Evolutionary conservation across 2,797 vertebrate species (phyloP).

Genomic region (Pelodytes ibericus): DNA sequence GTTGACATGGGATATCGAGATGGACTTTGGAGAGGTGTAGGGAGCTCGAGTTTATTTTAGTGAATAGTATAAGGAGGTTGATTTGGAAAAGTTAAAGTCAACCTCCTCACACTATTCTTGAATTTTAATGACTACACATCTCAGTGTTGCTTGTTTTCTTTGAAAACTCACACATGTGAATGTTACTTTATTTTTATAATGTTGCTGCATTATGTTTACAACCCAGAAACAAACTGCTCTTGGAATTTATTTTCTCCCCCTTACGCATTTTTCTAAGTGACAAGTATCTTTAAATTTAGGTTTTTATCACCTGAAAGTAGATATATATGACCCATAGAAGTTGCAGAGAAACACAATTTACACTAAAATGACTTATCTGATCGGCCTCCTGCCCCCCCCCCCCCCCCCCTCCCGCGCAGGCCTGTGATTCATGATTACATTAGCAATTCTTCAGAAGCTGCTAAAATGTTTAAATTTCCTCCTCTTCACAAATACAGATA

Average conservation of each 20-base stretch:
- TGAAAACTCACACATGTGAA: too few species aligned
- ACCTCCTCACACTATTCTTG: too few species aligned
- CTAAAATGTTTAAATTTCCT: slow-evolving; percentile 12
- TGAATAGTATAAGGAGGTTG: too few species aligned
- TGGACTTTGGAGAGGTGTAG: too few species aligned
- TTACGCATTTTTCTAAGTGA: slow-evolving; percentile 1
- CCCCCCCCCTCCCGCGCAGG: background rate
- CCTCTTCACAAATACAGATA: slow-evolving; percentile 14
- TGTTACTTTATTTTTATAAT: too few species aligned
- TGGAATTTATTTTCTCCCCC: background rate
- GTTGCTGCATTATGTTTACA: too few species aligned
- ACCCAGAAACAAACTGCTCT: background rate
- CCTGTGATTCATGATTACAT: slow-evolving; percentile 36
- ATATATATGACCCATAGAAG: background rate
- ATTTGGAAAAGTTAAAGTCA: too few species aligned
- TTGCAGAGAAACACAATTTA: background rate
- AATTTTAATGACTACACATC: too few species aligned
- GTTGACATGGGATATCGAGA: too few species aligned
- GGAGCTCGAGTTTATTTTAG: too few species aligned
- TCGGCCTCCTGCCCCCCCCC: too few species aligned
- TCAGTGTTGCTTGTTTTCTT: too few species aligned
- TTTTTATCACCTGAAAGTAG: background rate
- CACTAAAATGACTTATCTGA: slow-evolving; percentile 6
- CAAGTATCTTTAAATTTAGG: background rate
- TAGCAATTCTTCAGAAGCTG: slow-evolving; percentile 29